Evolutionary conservation across 1,140 invertebrate species (phyloP).

Genomic region (Bicyclus anynana): DNA sequence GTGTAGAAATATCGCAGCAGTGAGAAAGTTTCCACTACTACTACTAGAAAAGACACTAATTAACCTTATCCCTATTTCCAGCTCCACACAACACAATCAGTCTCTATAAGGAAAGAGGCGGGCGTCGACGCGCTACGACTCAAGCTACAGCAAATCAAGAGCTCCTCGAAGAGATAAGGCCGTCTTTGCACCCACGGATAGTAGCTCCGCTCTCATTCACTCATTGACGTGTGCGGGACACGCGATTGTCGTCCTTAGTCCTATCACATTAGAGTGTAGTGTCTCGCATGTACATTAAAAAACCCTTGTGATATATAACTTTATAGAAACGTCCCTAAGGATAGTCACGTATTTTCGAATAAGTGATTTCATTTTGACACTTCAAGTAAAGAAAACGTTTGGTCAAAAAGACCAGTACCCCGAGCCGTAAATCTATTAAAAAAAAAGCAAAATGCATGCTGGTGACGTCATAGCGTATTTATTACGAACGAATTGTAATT

Average conservation of each 20-base stretch:
- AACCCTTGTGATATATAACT: constrained; percentile 5
- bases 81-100: constrained; percentile 61
- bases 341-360: not conserved
- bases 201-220: constrained; percentile 16
- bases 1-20: too few relatives aligned
- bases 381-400: too few relatives aligned
- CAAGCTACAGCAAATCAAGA: constrained; percentile 75
- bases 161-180: constrained; percentile 71
- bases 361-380: not conserved
- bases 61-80: constrained; percentile 42
- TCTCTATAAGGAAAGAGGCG: constrained; percentile 64
- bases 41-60: not conserved
- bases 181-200: constrained; percentile 7
- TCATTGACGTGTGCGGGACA: constrained; percentile 14
- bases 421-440: too few relatives aligned
- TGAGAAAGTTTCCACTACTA: too few relatives aligned
- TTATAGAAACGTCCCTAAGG: not conserved
- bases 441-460: too few relatives aligned
- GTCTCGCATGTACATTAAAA: not conserved
- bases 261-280: not conserved
- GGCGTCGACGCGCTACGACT: constrained; percentile 69
- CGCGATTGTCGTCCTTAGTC: constrained; percentile 10
- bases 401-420: too few relatives aligned
- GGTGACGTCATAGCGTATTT: too few relatives aligned
- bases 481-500: too few relatives aligned